Base-by-base conservation (phyloP, 2,113 vertebrate genomes). In the Vulpes vulpes region DNA sequence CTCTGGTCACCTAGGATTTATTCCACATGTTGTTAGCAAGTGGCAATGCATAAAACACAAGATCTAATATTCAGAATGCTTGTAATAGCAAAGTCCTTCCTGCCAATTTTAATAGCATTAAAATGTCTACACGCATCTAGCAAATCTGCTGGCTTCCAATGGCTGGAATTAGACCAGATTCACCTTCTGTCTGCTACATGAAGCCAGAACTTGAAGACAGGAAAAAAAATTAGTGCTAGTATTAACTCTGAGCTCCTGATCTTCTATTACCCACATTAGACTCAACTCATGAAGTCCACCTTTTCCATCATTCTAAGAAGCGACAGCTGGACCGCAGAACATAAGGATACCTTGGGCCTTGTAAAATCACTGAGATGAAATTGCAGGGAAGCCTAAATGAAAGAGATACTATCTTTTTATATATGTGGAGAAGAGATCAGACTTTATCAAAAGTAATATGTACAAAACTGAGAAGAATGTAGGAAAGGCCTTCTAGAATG, bases 101-200 rank as follows among this genome's bases (percentile, higher is more conserved):
- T 98, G 96, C 92, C 97, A 98, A 88, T 25, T 97, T 98, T 96
- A 98, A 97, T 97, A 98, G 89, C 59, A 95, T 93, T 94, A 95
- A 96, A 98, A 95, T 94, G 79, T 97, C 95, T 96, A 90, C 84
- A 96, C 32, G 91, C 17, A 1, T 93, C 96, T 97, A 97, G 85
- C 80, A 98, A 98, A 98, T 97, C 79, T 98, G 25, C 90, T 98
- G 86, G 94, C 76, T 97, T 71, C 97, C 85, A 93, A 94, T 74
- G 98, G 27, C 74, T 98, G 97, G 94, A 98, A 97, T 88, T 14
- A 43, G 89, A 86, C 53, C 97, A 98, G 62, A 95, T 90, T 97
- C 94, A 98, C 96, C 97, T 98, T 98, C 98, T 98, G 87, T 89
- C 97, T 81, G 49, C 19, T 95, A 9, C 65, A 96, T 89, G 76